These are phyloP conservation scores for Masticophis lateralis DNA, from an alignment of 2,797 vertebrate species.

Conservation along the genomic window DNA sequence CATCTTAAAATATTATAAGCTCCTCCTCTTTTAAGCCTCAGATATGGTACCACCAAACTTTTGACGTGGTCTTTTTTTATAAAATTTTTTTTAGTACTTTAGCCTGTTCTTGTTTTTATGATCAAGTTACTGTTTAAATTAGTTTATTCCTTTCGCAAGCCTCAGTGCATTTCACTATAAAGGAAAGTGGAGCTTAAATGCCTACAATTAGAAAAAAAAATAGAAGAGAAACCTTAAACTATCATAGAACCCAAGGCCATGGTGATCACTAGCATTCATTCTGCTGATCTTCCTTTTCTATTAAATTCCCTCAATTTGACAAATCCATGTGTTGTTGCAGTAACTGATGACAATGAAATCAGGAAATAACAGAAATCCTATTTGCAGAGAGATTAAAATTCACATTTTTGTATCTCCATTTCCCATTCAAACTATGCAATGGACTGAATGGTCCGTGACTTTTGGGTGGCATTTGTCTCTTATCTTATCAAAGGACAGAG, in stretches of 20 bases:
- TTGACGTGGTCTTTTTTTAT: neutral
- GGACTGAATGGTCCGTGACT: neutral
- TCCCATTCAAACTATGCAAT: neutral
- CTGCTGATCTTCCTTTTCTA: neutral
- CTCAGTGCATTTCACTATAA: neutral
- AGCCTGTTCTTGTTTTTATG: neutral
- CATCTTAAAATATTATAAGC: neutral
- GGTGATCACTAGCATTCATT: neutral
- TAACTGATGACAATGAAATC: neutral
- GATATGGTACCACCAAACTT: accelerated
- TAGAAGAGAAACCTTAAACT: neutral
- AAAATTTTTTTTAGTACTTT: neutral
- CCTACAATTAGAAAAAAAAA: neutral
- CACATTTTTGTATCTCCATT: neutral
- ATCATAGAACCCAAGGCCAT: neutral
- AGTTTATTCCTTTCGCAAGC: neutral
- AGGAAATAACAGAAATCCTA: neutral
- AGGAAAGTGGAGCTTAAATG: neutral
- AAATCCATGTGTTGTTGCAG: neutral
- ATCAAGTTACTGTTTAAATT: neutral
- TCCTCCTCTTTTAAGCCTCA: neutral
- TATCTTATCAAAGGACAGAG: neutral
- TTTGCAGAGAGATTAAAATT: neutral
- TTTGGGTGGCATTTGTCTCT: neutral
- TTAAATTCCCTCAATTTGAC: neutral